Evolutionary conservation across 2,888 invertebrate species (phyloP).

Genomic region (Drosophila ezoana): DNA sequence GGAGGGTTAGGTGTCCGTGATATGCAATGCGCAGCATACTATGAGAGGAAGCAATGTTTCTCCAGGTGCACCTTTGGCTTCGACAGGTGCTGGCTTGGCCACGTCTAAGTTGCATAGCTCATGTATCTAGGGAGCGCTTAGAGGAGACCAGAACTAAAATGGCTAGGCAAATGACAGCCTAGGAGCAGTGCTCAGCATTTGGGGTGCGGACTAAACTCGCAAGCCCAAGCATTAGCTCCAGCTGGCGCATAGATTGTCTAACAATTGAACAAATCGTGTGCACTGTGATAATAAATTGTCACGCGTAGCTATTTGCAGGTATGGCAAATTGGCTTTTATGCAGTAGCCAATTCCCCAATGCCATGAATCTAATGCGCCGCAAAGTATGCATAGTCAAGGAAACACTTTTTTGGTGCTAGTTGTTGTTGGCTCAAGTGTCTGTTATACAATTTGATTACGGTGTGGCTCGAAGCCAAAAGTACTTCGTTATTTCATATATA

Average conservation of each 20-base stretch:
- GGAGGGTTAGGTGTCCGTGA: neutral
- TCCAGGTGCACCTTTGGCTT: slow-evolving; percentile 14
- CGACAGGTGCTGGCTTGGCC: slow-evolving; percentile 37
- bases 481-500: neutral
- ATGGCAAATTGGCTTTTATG: slow-evolving; percentile 72
- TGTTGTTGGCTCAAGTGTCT: slow-evolving; percentile 50
- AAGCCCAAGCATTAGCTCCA: neutral
- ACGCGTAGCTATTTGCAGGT: slow-evolving; percentile 69
- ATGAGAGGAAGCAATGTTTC: slow-evolving; percentile 22
- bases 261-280: slow-evolving; percentile 72
- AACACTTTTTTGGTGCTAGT: slow-evolving; percentile 4
- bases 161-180: slow-evolving; percentile 5
- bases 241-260: slow-evolving; percentile 57
- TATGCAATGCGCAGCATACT: slow-evolving; percentile 17
- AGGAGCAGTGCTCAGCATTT: slow-evolving; percentile 18
- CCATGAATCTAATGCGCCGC: slow-evolving; percentile 33
- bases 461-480: slow-evolving; percentile 23
- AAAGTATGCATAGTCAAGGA: slow-evolving; percentile 30
- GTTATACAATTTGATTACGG: slow-evolving; percentile 71
- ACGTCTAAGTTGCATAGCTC: slow-evolving; percentile 71
- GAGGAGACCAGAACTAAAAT: slow-evolving; percentile 12
- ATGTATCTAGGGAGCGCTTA: slow-evolving; percentile 57
- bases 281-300: slow-evolving; percentile 73
- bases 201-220: too few relatives aligned
- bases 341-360: slow-evolving; percentile 55